Base-by-base conservation (phyloP, 2,797 vertebrate species). In the Leucoraja ocellata region DNA sequence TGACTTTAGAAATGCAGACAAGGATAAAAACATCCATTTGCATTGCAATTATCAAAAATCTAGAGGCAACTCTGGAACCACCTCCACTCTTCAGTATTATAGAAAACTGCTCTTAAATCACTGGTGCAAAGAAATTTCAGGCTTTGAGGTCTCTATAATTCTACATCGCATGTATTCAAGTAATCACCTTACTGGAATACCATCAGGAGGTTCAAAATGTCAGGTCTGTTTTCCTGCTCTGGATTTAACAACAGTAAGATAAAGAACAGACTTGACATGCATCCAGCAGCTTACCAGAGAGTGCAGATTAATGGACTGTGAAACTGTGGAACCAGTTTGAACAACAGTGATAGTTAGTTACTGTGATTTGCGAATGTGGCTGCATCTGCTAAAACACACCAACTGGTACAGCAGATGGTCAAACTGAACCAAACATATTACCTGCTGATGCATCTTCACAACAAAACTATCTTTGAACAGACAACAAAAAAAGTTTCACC, bases 301-400 rank as follows among this genome's bases (percentile, higher is more conserved):
- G 25, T 92, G 36, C 90, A 68, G 90, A 92, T 92, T 92, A 92
- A 92, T 92, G 90, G 90, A 92, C 68, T 10, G 36, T 92, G 90
- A 74, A 92, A 54, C 90, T 92, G 71, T 58, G n/a, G 90, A 76
- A 76, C 90, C 90, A 92, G 39, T 76, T 92, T 54, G 21, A 71
- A 76, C 90, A 92, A 92, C 54, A 36, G 90, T 1, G 46, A 39
- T 28, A 54, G 90, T 74, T 74, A 91, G 90, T 74, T 74, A 91
- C 46, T 65, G n/a, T 68, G 71, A 36, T 92, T 92, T 32, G 39
- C 36, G 39, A 92, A 92, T 91, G 88, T 73, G 32, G 18, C 88
- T 91, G 36, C 88, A 91, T 91, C 68, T 92, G 73, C 90, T 76
- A 76, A 92, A 92, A 71, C 71, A 92, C 36, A 76, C 71, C 36